Base-by-base conservation (phyloP, 2,797 vertebrate species). In the Echeneis naucrates region DNA sequence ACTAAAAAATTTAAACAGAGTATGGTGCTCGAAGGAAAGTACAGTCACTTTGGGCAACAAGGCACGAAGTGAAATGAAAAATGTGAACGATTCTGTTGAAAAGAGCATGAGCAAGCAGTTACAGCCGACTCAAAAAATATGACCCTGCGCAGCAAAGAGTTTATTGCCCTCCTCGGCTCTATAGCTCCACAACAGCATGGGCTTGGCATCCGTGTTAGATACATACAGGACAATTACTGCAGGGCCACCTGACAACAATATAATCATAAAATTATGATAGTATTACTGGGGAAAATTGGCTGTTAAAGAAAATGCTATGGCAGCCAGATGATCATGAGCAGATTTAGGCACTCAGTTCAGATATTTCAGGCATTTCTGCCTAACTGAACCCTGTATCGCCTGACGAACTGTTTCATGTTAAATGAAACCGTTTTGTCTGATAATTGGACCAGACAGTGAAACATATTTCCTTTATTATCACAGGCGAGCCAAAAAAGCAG, bases 161-260 rank as follows among this genome's bases (percentile, higher is more conserved):
- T 79, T 72, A 73, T 54, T 44, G 72, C 56, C 19, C 85, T 65
- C 62, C 35, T 32, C 71, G 65, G 84, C 54, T 63, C 77, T 50
- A 13, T 81, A 77, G 77, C 52, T 47, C 52, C 8, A 63, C 55
- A 68, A 72, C 60, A 77, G 47, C 40, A n/a, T 37, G 33, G 50
- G 61, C 52, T 52, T 40, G 55, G 57, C 33, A 24, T 47, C 58
- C 30, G 62, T 44, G 56, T 66, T 75, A 11, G 13, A 44, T 56
- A 59, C 33, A 68, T 59, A 51, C 37, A 17, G 38, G 77, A 73
- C 52, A 40, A 89, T 88, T 82, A 87, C 70, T 74, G 76, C 57
- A 19, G 38, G 37, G 60, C 81, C 66, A 53, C 78, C n/a, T 8
- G 8, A 71, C 77, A 82, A 54, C 85, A 54, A 72, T 84, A 83